Percentiles rank a stretch among this genome's conserved stretches.
Conservation (phyloP, 2,888 invertebrate genomes). For the Drosophila macrospina region DNA sequence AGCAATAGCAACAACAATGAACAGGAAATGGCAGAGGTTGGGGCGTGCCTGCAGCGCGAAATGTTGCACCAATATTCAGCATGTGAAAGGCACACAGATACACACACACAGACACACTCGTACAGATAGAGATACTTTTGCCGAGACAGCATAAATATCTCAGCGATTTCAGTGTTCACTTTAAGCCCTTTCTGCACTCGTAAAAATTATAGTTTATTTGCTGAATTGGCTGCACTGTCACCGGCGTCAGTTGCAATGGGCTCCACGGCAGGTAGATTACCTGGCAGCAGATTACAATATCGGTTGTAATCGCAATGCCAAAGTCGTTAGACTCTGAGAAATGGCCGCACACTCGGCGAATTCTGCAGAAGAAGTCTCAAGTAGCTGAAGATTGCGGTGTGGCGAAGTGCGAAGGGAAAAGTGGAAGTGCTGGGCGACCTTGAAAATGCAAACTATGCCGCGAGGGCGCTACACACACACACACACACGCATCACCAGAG, state of each 20-base stretch:
- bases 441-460: slow-evolving; percentile 81
- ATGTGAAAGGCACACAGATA: slow-evolving; percentile 16
- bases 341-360: slow-evolving; percentile 59
- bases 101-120: slow-evolving; percentile 23
- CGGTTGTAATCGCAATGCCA: slow-evolving; percentile 31
- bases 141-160: slow-evolving; percentile 50
- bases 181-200: slow-evolving; percentile 55
- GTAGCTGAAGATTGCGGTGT: not conserved
- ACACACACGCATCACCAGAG: not conserved
- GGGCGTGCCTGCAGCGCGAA: slow-evolving; percentile 61
- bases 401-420: not conserved
- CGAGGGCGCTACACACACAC: slow-evolving; percentile 68
- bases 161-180: slow-evolving; percentile 46
- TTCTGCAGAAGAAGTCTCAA: slow-evolving; percentile 59
- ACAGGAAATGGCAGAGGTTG: slow-evolving; percentile 61
- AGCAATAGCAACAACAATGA: slow-evolving; percentile 46
- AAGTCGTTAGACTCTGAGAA: slow-evolving; percentile 70
- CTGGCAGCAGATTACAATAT: slow-evolving; percentile 74
- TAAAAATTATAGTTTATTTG: slow-evolving; percentile 74
- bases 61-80: slow-evolving; percentile 62
- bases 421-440: slow-evolving; percentile 55
- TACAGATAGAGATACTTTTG: slow-evolving; percentile 12
- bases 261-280: slow-evolving; percentile 55
- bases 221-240: slow-evolving; percentile 48
- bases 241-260: slow-evolving; percentile 62